Percentiles rank a stretch among this genome's conserved stretches.
Evolutionary conservation across 2,113 vertebrate species (phyloP).

Genomic region (Ondatra zibethicus): DNA sequence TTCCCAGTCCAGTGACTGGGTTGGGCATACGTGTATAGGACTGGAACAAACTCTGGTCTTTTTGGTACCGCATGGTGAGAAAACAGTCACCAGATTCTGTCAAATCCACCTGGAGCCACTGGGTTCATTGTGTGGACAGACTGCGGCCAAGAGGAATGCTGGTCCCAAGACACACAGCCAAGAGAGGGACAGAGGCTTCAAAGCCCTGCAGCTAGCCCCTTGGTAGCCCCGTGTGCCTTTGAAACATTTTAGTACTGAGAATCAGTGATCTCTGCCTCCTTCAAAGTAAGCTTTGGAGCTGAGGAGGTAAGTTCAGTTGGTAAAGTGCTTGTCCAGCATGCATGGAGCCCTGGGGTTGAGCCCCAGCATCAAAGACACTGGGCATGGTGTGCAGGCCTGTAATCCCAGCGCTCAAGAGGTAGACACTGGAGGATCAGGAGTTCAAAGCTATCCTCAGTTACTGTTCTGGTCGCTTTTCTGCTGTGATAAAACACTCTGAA

Average conservation of each 20-base stretch:
- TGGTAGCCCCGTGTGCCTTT: too few species aligned
- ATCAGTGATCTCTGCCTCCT: background rate
- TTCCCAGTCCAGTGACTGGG: background rate
- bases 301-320: background rate
- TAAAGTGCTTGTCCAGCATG: too few species aligned
- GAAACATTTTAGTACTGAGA: too few species aligned
- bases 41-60: too few species aligned
- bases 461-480: background rate
- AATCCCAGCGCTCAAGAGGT: background rate
- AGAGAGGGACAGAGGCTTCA: too few species aligned
- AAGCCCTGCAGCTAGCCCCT: too few species aligned
- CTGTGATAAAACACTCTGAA: background rate
- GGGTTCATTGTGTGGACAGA: too few species aligned
- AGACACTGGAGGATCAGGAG: background rate
- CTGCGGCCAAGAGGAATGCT: too few species aligned
- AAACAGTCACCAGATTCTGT: too few species aligned
- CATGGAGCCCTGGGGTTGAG: background rate
- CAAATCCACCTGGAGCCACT: too few species aligned
- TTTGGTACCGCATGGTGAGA: too few species aligned
- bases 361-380: background rate
- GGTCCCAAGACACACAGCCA: too few species aligned
- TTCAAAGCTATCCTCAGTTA: background rate
- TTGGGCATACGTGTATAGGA: background rate
- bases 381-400: background rate
- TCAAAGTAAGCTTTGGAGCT: background rate